Percentiles rank a stretch among this genome's conserved stretches.
Conservation (phyloP, 2,888 invertebrate species). For the Volucella inflata region DNA sequence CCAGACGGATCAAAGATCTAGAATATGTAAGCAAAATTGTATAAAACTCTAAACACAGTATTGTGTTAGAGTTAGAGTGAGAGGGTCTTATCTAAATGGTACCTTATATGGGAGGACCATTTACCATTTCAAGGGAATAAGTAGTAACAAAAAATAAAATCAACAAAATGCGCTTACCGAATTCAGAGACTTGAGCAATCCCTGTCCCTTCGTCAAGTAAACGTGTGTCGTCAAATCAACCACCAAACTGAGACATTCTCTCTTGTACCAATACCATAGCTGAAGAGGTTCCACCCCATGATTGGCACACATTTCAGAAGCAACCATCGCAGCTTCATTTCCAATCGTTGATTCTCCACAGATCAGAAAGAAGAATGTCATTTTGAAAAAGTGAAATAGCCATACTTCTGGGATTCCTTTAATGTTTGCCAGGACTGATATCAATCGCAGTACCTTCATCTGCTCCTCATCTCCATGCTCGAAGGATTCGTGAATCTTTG, state of each 20-base stretch:
- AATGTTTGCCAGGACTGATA: constrained; percentile 70
- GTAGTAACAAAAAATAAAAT: background rate
- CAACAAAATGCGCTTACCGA: constrained; percentile 29
- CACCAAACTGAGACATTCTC: constrained; percentile 80
- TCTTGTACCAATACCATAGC: constrained; percentile 83
- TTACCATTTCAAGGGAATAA: background rate
- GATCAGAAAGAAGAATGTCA: constrained; percentile 81
- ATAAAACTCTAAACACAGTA: no score
- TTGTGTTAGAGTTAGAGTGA: no score
- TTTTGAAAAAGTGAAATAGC: constrained; percentile 82
- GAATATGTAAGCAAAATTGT: no score
- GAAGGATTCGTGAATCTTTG: constrained; percentile 53
- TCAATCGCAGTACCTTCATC: constrained; percentile 67
- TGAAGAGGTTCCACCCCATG: constrained; percentile 80
- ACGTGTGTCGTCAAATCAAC: constrained; percentile 79
- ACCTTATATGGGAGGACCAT: no score
- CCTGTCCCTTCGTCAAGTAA: constrained; percentile 80
- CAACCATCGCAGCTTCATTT: constrained; percentile 81
- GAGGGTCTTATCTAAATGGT: no score
- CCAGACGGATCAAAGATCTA: no score
- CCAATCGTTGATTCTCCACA: constrained; percentile 80
- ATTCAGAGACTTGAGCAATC: constrained; percentile 76
- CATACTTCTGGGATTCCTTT: constrained; percentile 79
- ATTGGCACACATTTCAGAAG: constrained; percentile 81
- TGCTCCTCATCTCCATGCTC: constrained; percentile 62